These are phyloP conservation scores for Eptatretus atami DNA, from an alignment of 2,797 vertebrate genomes.

Conservation along the genomic window DNA sequence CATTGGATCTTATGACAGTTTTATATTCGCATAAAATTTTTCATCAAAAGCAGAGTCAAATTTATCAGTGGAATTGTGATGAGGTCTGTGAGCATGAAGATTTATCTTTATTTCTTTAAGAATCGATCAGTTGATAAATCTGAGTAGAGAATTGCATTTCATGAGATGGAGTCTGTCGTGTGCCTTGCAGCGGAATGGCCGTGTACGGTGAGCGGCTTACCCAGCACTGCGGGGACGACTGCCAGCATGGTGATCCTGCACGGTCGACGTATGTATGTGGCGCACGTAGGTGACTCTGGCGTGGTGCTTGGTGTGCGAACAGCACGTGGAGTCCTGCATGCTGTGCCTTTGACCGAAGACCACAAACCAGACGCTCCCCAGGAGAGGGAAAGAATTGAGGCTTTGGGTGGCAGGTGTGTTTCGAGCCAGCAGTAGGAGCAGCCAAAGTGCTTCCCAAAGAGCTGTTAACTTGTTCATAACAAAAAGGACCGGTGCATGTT, in stretches of 20 bases:
- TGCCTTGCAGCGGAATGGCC: conserved; percentile 50
- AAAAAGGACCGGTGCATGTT: too few relatives aligned
- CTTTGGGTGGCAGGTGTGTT: conserved; percentile 61
- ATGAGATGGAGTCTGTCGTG: too few relatives aligned
- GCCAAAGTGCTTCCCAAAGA: too few relatives aligned
- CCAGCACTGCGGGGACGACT: conserved; percentile 72
- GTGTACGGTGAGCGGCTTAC: conserved; percentile 65
- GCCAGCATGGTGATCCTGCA: conserved; percentile 67
- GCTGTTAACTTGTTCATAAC: too few relatives aligned
- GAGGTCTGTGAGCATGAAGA: too few relatives aligned
- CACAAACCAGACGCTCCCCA: conserved; percentile 74
- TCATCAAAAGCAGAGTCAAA: too few relatives aligned
- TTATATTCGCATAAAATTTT: too few relatives aligned
- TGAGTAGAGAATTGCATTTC: too few relatives aligned
- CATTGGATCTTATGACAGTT: too few relatives aligned
- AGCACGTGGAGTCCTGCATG: conserved; percentile 29
- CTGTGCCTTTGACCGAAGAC: conserved; percentile 69
- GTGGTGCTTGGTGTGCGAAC: conserved; percentile 67
- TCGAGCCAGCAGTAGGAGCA: neutral
- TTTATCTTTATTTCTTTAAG: too few relatives aligned
- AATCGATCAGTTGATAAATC: too few relatives aligned
- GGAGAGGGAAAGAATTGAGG: conserved; percentile 68
- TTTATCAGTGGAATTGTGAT: too few relatives aligned
- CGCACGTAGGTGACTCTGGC: conserved; percentile 66
- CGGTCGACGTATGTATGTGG: conserved; percentile 59